A percentile compares a stretch with the other conserved stretches of the same genome.
phyloP scores from a whole-genome alignment of 2,888 invertebrate species.

The Xestobium rufovillosum region DNA sequence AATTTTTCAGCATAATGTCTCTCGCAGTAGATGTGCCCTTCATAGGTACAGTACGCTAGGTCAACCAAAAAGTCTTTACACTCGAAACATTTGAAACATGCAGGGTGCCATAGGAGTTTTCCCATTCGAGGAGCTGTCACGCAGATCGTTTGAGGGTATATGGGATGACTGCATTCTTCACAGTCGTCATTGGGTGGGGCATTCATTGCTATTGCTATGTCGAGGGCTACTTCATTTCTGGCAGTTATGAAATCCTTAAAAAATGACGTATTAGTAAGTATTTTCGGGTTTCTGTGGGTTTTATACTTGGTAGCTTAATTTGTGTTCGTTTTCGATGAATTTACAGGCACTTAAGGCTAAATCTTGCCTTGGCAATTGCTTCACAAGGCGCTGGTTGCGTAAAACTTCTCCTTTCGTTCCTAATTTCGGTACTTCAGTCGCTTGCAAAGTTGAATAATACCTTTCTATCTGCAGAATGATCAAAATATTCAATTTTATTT shows the following conservation, averaged over 20 bases:
- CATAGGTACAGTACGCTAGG: conserved; percentile 89
- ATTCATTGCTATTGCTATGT: conserved; percentile 62
- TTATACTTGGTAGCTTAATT: conserved; percentile 61
- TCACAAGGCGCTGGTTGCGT: conserved; percentile 73
- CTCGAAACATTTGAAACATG: conserved; percentile 83
- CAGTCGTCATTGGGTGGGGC: conserved; percentile 55
- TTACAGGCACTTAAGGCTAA: conserved; percentile 82
- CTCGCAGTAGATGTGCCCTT: conserved; percentile 83
- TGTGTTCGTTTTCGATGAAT: conserved; percentile 70
- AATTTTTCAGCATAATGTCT: conserved; percentile 94
- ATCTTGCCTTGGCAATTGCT: conserved; percentile 92
- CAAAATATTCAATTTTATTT: conserved; percentile 4
- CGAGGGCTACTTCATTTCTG: conserved; percentile 91
- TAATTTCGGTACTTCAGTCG: conserved; percentile 55
- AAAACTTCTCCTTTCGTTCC: conserved; percentile 75
- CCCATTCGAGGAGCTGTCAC: conserved; percentile 47
- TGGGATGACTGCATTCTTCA: conserved; percentile 70
- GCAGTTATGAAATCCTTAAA: conserved; percentile 83
- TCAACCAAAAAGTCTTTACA: conserved; percentile 93
- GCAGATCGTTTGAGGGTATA: conserved; percentile 73
- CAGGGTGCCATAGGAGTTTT: conserved; percentile 74
- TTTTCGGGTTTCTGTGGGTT: no score
- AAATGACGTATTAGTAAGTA: conserved; percentile 12
- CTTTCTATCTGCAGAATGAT: conserved; percentile 68
- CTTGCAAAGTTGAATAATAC: conserved; percentile 84